Conservation (phyloP, 1,140 invertebrate species). For the Eufriesea mexicana region DNA sequence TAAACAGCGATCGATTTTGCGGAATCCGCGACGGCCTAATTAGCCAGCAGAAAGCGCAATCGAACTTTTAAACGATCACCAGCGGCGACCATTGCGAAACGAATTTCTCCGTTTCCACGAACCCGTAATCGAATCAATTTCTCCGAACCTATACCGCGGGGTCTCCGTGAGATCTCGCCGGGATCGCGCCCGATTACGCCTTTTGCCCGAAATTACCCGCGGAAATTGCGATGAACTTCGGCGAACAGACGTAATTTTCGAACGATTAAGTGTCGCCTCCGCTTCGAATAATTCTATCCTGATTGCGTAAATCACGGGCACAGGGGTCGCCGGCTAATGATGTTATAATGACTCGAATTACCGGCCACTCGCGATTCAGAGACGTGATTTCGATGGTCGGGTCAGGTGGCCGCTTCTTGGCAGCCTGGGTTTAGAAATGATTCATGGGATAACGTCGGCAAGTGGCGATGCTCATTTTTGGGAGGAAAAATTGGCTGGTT, state of each 20-base stretch:
- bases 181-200: background rate
- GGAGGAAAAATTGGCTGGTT: background rate
- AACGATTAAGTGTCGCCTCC: background rate
- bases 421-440: background rate
- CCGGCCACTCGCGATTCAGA: constrained; percentile 12
- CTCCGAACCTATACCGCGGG: background rate
- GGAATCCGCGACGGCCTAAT: constrained; percentile 24
- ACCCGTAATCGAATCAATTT: constrained; percentile 37
- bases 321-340: constrained; percentile 48
- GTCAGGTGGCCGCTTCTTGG: background rate
- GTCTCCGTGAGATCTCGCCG: background rate
- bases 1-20: constrained; percentile 36
- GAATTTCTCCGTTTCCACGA: constrained; percentile 50
- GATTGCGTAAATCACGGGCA: background rate
- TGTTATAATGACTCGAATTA: constrained; percentile 67
- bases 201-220: background rate
- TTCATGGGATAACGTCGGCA: background rate
- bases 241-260: background rate
- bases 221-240: constrained; percentile 12
- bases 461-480: background rate
- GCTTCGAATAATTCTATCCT: background rate
- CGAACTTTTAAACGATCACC: constrained; percentile 20
- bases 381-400: constrained; percentile 13
- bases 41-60: background rate
- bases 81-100: background rate